Conservation (phyloP, 35 echinoderm and acorn worm genomes). For the Antedon bifida region DNA sequence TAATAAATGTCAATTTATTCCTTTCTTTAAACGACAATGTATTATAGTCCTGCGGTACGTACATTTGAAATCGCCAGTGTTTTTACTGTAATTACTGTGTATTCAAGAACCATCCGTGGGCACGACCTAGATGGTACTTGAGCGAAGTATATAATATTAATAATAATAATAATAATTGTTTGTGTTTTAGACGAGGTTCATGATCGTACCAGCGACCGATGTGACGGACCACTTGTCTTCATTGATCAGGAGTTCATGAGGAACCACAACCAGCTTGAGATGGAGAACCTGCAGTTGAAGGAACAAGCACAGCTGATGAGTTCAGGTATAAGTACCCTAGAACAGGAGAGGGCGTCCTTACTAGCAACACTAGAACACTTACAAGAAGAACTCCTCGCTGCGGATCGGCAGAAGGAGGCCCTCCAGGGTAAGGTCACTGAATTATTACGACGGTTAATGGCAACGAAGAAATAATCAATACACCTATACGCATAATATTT, state of each 20-base stretch:
- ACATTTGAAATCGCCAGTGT: too few relatives aligned
- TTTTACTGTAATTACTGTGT: too few relatives aligned
- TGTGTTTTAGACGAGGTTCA: not conserved
- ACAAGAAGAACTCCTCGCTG: slow-evolving; percentile 70
- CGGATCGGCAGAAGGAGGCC: slow-evolving; percentile 58
- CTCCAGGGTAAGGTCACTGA: slow-evolving; percentile 36
- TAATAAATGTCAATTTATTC: too few relatives aligned
- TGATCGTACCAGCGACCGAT: not conserved
- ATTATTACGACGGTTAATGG: slow-evolving; percentile 2
- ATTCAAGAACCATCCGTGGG: too few relatives aligned
- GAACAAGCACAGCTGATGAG: slow-evolving; percentile 42
- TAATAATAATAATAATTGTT: too few relatives aligned
- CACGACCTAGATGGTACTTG: too few relatives aligned
- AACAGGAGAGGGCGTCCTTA: slow-evolving; percentile 66
- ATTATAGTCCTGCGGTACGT: too few relatives aligned
- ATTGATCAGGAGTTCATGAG: not conserved
- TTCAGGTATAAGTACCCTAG: slow-evolving; percentile 51
- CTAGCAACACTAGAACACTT: slow-evolving; percentile 72
- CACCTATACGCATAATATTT: too few relatives aligned
- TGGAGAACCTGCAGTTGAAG: slow-evolving; percentile 41
- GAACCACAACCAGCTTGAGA: not conserved
- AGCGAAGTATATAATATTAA: too few relatives aligned
- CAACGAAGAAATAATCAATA: not conserved
- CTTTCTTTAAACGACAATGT: too few relatives aligned
- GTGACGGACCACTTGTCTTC: not conserved